Percentiles rank a stretch among this genome's conserved stretches.
Evolutionary conservation across 2,888 invertebrate genomes (phyloP).

Genomic region (Leucoma salicis): DNA sequence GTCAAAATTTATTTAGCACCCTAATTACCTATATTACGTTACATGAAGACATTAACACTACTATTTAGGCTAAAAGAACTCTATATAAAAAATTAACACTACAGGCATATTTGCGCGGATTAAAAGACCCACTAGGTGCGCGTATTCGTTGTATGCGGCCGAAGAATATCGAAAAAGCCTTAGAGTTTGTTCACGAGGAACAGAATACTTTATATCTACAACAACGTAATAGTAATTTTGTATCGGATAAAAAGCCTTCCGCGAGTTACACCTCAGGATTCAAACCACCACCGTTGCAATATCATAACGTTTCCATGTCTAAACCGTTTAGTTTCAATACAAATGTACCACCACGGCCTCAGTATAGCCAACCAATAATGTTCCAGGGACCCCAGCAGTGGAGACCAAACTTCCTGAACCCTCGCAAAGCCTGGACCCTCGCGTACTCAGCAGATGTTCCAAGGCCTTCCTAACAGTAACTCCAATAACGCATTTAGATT

Average conservation of each 20-base stretch:
- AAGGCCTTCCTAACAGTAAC: slow-evolving; percentile 12
- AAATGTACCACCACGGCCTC: slow-evolving; percentile 4
- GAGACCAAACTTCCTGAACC: neutral
- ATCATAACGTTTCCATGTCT: neutral
- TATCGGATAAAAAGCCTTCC: neutral
- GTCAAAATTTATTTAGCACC: slow-evolving; percentile 28
- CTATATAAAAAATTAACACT: slow-evolving; percentile 10
- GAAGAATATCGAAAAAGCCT: too few relatives aligned
- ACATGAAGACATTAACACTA: slow-evolving; percentile 18
- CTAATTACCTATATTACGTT: slow-evolving; percentile 23
- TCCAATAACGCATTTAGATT: neutral
- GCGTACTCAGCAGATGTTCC: slow-evolving; percentile 18
- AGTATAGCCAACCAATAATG: neutral
- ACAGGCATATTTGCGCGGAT: slow-evolving; percentile 7
- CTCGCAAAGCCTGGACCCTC: too few relatives aligned
- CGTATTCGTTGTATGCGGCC: slow-evolving; percentile 11
- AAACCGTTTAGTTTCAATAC: neutral
- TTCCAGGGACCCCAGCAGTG: neutral
- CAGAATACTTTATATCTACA: slow-evolving; percentile 19
- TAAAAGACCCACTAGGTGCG: slow-evolving; percentile 14
- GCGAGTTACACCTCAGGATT: neutral
- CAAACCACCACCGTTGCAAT: too few relatives aligned
- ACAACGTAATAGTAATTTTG: slow-evolving; percentile 8
- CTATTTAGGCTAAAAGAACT: slow-evolving; percentile 8
- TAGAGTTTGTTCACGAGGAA: slow-evolving; percentile 22